Evolutionary conservation across 2,113 vertebrate genomes (phyloP), one percentile per base, ranked within the genome.

Genomic region (Nesoenas mayeri): DNA sequence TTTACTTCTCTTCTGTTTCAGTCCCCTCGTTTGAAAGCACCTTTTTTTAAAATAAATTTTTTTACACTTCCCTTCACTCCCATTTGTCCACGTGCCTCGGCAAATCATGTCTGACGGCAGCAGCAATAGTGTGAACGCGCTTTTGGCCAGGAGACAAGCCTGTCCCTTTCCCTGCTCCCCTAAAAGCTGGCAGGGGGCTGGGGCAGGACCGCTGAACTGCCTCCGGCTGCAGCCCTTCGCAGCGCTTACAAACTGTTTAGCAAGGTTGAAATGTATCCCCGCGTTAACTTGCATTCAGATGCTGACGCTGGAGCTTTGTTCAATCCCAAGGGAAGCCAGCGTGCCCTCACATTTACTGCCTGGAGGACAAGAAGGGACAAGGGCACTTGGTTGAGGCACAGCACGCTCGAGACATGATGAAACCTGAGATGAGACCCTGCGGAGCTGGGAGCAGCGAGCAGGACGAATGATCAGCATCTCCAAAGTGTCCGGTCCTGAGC

Each of bases 351-450:
- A 48, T 47, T 66, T 51, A 19, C 51, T 47, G 70, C 58, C 28
- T 54, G 58, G 25, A 89, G 67, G 10, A 70, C 20, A 28, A 75
- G 34, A 57, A 79, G 34, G 69, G 56, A 62, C 26, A 53, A 86
- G 65, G 61, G 69, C 64, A 58, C 60, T 62, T 77, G 17, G 60
- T 54, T 56, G 83, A 93, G 57, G 65, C 71, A 85, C 70, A 91
- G 61, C 2, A 6, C 75, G 54, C 65, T 87, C 0, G 7, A 94
- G 84, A 85, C 62, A 24, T 2, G 50, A 95, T 66, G 74, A 93
- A 88, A 90, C 95, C 96, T 97, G 96, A 96, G 96, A 95, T 47
- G 85, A 95, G 67, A 85, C 82, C 90, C 88, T 72, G 82, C 6
- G 0, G 94, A 94, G 62, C 38, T 62, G 71, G 67, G 15, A 83